A percentile compares a stretch with the other conserved stretches of the same genome.
Conservation (phyloP, 2,888 invertebrate genomes). For the Galerucella nymphaeae region DNA sequence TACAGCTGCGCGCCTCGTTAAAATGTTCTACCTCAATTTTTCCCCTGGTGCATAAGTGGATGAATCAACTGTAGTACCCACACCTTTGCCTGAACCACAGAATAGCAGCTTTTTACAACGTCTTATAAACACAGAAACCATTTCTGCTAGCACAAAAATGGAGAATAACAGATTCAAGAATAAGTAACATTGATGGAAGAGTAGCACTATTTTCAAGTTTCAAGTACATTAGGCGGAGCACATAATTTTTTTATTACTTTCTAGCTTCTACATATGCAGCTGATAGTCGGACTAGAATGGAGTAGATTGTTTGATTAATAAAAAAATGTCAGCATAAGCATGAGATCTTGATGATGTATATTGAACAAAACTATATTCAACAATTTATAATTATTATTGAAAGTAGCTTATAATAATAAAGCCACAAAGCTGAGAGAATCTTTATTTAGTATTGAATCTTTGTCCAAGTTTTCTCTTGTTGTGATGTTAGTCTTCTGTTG, state of each 20-base stretch:
- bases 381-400: too few relatives aligned
- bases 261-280: background rate
- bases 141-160: slow-evolving; percentile 54
- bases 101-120: slow-evolving; percentile 62
- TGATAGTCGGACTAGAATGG: background rate
- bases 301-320: too few relatives aligned
- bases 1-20: slow-evolving; percentile 34
- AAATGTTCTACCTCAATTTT: slow-evolving; percentile 61
- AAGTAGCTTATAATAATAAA: too few relatives aligned
- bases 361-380: too few relatives aligned
- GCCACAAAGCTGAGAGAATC: too few relatives aligned
- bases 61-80: slow-evolving; percentile 59
- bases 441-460: too few relatives aligned
- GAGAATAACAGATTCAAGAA: slow-evolving; percentile 30
- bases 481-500: too few relatives aligned
- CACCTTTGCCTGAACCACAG: slow-evolving; percentile 64
- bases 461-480: too few relatives aligned
- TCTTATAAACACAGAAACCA: slow-evolving; percentile 60
- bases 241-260: background rate
- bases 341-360: too few relatives aligned
- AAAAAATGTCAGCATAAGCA: too few relatives aligned
- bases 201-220: background rate
- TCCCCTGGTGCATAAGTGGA: slow-evolving; percentile 58
- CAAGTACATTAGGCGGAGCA: too few relatives aligned
- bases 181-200: slow-evolving; percentile 6